Evolutionary conservation across 2,888 invertebrate species (phyloP).

Genomic region (Anodontia alba): DNA sequence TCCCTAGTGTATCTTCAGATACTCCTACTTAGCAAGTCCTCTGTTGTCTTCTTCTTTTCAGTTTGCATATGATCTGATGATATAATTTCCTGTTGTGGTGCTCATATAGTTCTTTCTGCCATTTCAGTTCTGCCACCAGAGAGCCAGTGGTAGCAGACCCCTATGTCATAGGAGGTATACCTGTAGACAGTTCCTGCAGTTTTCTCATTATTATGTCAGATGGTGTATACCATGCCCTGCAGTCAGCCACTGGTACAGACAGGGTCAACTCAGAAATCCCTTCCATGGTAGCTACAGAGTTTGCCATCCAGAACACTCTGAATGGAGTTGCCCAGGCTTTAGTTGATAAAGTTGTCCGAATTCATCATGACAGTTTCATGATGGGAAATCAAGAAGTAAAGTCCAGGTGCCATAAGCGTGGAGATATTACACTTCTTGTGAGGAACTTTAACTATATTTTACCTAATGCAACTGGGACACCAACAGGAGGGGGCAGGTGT

Average conservation of each 20-base stretch:
- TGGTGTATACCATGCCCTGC: conserved; percentile 93
- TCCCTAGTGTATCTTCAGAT: no score
- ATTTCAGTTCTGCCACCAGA: conserved; percentile 87
- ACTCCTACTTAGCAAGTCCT: no score
- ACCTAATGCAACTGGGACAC: conserved; percentile 87
- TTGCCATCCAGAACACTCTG: conserved; percentile 91
- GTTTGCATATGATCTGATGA: no score
- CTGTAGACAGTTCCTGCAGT: conserved; percentile 91
- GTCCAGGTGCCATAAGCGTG: conserved; percentile 87
- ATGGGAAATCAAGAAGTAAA: conserved; percentile 79
- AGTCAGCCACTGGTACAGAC: conserved; percentile 91
- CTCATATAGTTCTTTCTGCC: no score
- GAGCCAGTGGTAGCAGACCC: conserved; percentile 94
- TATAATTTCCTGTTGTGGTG: no score
- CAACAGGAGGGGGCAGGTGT: conserved; percentile 71
- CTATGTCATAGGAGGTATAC: conserved; percentile 91
- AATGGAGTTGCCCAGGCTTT: conserved; percentile 94
- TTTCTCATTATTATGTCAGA: conserved; percentile 94
- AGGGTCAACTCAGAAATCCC: conserved; percentile 87
- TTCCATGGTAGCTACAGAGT: conserved; percentile 85
- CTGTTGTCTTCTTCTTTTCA: no score
- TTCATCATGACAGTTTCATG: conserved; percentile 92
- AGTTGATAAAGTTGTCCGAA: conserved; percentile 92
- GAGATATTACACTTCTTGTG: conserved; percentile 94
- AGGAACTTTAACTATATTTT: conserved; percentile 94